Percentiles rank a stretch among this genome's conserved stretches.
Conservation (phyloP, 2,113 vertebrate species). For the Cynocephalus volans region DNA sequence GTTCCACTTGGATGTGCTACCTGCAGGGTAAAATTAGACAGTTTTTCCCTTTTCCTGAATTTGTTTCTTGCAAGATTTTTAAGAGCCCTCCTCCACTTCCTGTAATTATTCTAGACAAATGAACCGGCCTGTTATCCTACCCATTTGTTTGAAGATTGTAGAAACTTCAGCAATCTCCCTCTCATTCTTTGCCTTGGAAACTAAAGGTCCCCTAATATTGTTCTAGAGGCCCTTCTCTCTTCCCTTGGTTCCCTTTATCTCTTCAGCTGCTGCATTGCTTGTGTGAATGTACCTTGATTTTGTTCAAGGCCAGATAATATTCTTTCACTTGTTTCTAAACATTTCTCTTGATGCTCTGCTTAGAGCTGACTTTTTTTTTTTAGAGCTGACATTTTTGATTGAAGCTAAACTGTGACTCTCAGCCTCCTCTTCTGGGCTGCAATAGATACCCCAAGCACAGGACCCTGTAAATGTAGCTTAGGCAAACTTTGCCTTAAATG, state of each 20-base stretch:
- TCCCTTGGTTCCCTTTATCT: too few species aligned
- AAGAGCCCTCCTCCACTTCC: background rate
- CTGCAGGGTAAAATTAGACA: background rate
- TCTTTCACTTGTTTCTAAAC: background rate
- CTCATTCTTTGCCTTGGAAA: background rate
- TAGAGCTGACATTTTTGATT: background rate
- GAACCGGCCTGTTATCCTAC: background rate
- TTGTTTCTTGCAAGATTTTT: background rate
- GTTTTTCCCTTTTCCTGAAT: conserved; percentile 34
- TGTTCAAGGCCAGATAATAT: background rate
- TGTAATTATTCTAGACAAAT: background rate
- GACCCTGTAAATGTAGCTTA: background rate
- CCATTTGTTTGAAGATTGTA: background rate
- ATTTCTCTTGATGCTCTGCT: background rate
- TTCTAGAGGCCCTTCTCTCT: background rate
- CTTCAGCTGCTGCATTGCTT: background rate
- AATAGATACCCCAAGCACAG: background rate
- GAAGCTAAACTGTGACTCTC: background rate
- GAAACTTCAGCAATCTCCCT: background rate
- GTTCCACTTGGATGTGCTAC: background rate
- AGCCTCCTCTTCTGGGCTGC: background rate
- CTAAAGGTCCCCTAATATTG: background rate
- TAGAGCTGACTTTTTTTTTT: background rate
- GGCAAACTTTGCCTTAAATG: background rate
- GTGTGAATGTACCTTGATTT: background rate